Evolutionary conservation across 64 coral and sea anemone genomes (phyloP), one percentile per base, ranked within the genome.

Genomic region (Montipora foliosa): DNA sequence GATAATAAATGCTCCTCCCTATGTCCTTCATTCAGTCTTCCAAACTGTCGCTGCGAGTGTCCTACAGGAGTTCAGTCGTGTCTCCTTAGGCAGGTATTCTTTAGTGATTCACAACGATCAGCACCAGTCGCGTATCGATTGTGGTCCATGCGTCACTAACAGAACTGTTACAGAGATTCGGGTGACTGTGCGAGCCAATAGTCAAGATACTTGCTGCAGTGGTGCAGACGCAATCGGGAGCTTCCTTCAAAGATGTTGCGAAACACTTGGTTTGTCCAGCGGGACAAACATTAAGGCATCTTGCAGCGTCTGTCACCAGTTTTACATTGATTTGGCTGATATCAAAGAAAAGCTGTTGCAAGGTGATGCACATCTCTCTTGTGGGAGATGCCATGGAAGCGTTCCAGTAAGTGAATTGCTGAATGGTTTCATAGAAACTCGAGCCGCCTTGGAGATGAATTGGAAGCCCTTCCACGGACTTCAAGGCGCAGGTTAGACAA

Each of bases 111-210:
- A 87, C 60, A 61, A 49, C 46, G 59, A 87, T 77, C 70, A 60
- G 1, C 87, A 62, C 8, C 57, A 93, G 14, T 86, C 5, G 14
- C 82, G 91, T 45, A 62, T 93, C 45, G 91, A 93, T 20, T 84
- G 75, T 77, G 91, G 91, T 19, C 91, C 91, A 12, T 93, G 73
- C 47, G 19, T 79, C 15, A 29, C 87, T 47, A 87, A 93, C 53
- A 78, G 77, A 17, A 67, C n/a, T 76, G 75, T 85, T 5, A 13
- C 74, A 49, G 82, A 93, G 58, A 48, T 93, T 25, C 82, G 91
- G 4, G 7, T 93, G 9, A 70, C 47, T 11, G 24, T 93, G 24
- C 73, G 83, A 37, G 71, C 82, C 3, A 6, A 16, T 3, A 74
- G 60, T 66, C 51, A 93, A 79, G 29, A 61, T 20, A 50, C n/a